Evolutionary conservation across 2,797 vertebrate genomes (phyloP), one percentile per base, ranked within the genome.

Genomic region (Miichthys miiuy): DNA sequence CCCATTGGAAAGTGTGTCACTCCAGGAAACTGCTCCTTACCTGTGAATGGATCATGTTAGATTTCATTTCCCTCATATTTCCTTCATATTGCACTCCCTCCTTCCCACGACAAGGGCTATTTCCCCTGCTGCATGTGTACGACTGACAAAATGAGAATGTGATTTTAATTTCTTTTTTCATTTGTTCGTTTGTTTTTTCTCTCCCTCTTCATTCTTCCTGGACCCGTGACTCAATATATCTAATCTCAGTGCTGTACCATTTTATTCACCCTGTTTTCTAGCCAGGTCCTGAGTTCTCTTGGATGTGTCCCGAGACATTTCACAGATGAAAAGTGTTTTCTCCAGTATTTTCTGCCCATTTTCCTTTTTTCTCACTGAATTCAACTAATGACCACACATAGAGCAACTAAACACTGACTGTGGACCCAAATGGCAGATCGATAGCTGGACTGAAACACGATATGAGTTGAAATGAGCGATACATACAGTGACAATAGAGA

Each of bases 91-190:
- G 57, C 70, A 85, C 82, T 83, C 44, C 18, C 34, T 84, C 57
- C 72, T 85, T 67, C 76, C 61, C 46, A 65, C 64, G 65, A 91
- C 87, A 85, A 91, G 89, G 91, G 90, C 91, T 91, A 82, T 86
- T 79, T 80, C 75, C 79, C 79, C 88, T 77, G 87, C 87, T 88
- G 84, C 75, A 60, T 83, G 76, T 71, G 76, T 69, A 51, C 34
- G 44, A 51, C 72, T 82, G 79, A 73, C 67, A 81, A 61, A 77
- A 86, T 79, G 78, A 86, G 82, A 89, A 76, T 68, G 72, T 81
- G 66, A 72, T 80, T 38, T 80, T 68, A 11, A 30, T 75, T 42
- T 14, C 18, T 51, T 67, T 44, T 12, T 44, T 14, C 5, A 14
- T 38, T 54, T 46, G 9, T 72, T 51, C 42, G 17, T 79, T 62